Percentiles rank a stretch among this genome's conserved stretches.
Evolutionary conservation across 92 coral and sea anemone genomes (phyloP).

Genomic region (Palythoa caribaeorum): DNA sequence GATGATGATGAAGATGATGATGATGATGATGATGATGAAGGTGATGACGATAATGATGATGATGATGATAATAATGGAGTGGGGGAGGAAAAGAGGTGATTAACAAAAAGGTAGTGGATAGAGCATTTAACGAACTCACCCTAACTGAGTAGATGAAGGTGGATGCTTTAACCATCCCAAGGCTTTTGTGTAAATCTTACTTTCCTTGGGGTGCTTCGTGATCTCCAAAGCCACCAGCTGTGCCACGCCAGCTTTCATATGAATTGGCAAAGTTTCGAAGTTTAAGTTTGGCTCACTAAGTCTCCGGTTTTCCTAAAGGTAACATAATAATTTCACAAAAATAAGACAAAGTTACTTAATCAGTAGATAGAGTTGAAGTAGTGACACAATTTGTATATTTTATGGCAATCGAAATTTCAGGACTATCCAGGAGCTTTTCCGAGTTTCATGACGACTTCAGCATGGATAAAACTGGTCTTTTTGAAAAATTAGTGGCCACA

Average conservation of each 20-base stretch:
- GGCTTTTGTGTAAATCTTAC: conserved; percentile 90
- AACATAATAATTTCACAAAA: neutral
- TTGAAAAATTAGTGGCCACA: too few relatives aligned
- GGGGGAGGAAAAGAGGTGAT: neutral
- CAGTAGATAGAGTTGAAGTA: neutral
- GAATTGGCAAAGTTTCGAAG: conserved; percentile 88
- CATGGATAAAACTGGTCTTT: too few relatives aligned
- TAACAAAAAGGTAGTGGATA: neutral
- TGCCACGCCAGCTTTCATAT: conserved; percentile 91
- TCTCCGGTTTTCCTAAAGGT: conserved; percentile 80
- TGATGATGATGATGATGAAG: too few relatives aligned
- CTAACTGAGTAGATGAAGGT: conserved; percentile 91
- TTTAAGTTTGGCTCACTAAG: conserved; percentile 90
- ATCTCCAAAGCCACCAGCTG: conserved; percentile 94
- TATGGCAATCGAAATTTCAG: too few relatives aligned
- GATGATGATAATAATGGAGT: too few relatives aligned
- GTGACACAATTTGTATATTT: neutral
- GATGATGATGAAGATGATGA: too few relatives aligned
- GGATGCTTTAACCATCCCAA: conserved; percentile 93
- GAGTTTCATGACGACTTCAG: too few relatives aligned
- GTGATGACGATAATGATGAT: too few relatives aligned
- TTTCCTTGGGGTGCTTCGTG: conserved; percentile 90
- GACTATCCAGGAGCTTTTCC: too few relatives aligned
- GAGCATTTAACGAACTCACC: conserved; percentile 65
- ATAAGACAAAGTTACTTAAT: neutral